Percentiles rank a stretch among this genome's conserved stretches.
phyloP scores from a whole-genome alignment of 1,140 invertebrate genomes.

The Hyposmocoma kahamanoa region DNA sequence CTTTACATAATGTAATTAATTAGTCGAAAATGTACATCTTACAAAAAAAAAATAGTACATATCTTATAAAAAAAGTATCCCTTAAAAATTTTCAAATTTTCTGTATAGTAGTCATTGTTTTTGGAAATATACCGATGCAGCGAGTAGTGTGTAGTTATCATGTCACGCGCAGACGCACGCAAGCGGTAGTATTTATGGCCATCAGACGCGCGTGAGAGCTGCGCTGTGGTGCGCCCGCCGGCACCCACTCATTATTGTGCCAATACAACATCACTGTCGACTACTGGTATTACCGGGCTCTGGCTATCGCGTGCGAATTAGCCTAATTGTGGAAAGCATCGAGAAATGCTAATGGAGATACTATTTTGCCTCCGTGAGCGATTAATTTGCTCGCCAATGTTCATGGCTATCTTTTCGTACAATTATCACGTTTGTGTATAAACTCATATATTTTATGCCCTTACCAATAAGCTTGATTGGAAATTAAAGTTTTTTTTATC shows the following conservation, averaged over 20 bases:
- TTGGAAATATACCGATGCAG: background rate
- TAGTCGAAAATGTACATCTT: too few relatives aligned
- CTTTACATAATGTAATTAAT: too few relatives aligned
- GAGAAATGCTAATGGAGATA: constrained; percentile 55
- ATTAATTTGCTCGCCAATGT: constrained; percentile 17
- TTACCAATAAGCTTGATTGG: too few relatives aligned
- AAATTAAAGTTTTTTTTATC: too few relatives aligned
- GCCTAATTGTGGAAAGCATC: constrained; percentile 60
- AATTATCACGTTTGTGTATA: background rate
- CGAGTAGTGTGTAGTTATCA: constrained; percentile 12
- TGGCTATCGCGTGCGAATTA: constrained; percentile 45
- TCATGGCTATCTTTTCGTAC: constrained; percentile 14
- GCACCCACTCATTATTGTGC: constrained; percentile 46
- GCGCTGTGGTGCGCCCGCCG: constrained; percentile 1
- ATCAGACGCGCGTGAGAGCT: constrained; percentile 34
- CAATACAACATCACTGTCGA: constrained; percentile 39
- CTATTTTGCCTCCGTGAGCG: constrained; percentile 36
- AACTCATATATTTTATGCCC: too few relatives aligned
- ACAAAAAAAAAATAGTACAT: too few relatives aligned
- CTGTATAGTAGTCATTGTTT: too few relatives aligned
- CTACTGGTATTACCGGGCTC: constrained; percentile 61
- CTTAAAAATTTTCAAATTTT: too few relatives aligned
- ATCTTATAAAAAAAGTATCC: too few relatives aligned
- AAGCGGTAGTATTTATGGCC: constrained; percentile 1
- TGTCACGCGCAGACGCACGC: constrained; percentile 17